A percentile compares a stretch with the other conserved stretches of the same genome.
These are phyloP conservation scores for Cheiracanthium punctorium DNA, from an alignment of 2,888 invertebrate species.

Conservation along the genomic window DNA sequence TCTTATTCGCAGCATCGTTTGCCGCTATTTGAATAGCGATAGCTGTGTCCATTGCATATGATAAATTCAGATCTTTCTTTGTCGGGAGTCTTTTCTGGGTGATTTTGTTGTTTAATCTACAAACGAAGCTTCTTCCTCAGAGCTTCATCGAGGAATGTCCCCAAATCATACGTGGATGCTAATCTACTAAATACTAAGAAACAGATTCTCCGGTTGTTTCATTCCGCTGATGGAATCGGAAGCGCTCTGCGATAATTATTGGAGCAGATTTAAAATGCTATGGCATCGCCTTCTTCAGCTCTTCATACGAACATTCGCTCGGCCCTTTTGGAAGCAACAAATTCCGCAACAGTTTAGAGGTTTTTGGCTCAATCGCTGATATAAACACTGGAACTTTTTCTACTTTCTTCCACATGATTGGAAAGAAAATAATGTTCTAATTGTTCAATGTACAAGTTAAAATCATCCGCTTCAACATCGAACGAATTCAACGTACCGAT, in stretches of 20 bases:
- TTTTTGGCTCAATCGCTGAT: no score
- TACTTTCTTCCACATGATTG: no score
- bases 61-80: background rate
- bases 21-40: background rate
- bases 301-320: background rate
- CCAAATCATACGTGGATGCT: background rate
- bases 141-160: constrained; percentile 18
- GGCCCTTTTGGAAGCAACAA: no score
- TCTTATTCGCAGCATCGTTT: background rate
- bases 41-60: background rate
- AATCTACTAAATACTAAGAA: background rate
- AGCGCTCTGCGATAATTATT: constrained; percentile 21
- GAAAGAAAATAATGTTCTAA: no score
- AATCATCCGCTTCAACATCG: no score
- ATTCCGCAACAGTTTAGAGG: no score
- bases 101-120: no score
- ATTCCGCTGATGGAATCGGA: background rate
- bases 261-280: constrained; percentile 24
- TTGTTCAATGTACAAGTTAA: no score
- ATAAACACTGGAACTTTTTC: no score
- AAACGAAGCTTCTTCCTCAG: background rate
- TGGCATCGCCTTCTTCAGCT: background rate
- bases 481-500: no score
- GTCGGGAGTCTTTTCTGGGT: no score
- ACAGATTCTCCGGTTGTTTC: background rate